Evolutionary conservation across 1,140 invertebrate genomes (phyloP), one percentile per base, ranked within the genome.

Genomic region (Arion vulgaris): DNA sequence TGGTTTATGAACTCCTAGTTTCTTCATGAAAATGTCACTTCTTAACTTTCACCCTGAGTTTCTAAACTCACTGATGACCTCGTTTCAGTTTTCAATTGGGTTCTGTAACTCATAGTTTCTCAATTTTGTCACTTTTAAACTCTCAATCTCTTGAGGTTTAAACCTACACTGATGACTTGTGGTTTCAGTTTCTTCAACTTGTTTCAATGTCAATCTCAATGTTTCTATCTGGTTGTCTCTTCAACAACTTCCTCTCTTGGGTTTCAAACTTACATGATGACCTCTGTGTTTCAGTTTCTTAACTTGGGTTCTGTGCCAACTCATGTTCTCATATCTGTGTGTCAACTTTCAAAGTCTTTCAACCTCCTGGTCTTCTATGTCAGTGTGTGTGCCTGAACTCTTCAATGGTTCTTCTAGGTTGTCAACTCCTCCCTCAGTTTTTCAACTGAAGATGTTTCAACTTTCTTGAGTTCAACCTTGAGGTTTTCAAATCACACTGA

Each of bases 171-270:
- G 57, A 51, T 79, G 17, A 45, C 72, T 66, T 66, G 57, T 82
- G 82, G 74, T 57, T 79, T 86, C 80, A 68, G 81, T 74, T 34
- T 78, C 49, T 80, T 85, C 82, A 34, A 79, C 81, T 68, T 85
- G 79, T 36, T n/a, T 79, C 81, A 32, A 45, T 34, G 19, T 66
- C 49, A 17, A 41, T 26, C 15, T 69, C 81, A 32, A 26, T 57
- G 51, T 69, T 69, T 36, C 83, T 36, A 45, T 45, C 51, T 49
- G 19, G 66, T 34, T 53, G 32, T 79, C 51, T 81, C 53, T 49
- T 81, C 68, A 34, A 41, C 79, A 74, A 82, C 73, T 23, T 23
- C 28, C 23, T 76, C 73, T n/a, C n/a, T 79, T 82, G 80, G 32
- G 82, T 80, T 1, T 71, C 80, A 72, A 81, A 53, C 41, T 84